Evolutionary conservation across 2,888 invertebrate species (phyloP).

Genomic region (Lysandra bellargus): DNA sequence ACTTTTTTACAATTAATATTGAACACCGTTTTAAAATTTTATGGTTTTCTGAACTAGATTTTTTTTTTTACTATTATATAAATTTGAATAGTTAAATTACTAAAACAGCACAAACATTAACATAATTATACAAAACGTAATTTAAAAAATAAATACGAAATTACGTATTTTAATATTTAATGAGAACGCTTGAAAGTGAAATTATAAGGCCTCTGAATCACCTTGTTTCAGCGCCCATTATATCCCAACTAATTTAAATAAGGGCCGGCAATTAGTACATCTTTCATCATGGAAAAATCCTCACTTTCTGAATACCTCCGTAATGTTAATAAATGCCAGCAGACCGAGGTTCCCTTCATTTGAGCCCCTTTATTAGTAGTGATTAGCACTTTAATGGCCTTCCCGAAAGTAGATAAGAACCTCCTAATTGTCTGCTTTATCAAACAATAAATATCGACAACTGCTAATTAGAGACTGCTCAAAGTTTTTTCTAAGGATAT

Average conservation of each 20-base stretch:
- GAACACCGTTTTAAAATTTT: too few relatives aligned
- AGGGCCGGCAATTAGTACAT: slow-evolving; percentile 43
- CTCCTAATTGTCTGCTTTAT: slow-evolving; percentile 36
- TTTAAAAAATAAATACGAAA: too few relatives aligned
- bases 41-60: too few relatives aligned
- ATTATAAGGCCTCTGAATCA: slow-evolving; percentile 10
- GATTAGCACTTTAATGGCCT: slow-evolving; percentile 43
- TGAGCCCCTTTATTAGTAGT: slow-evolving; percentile 44
- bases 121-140: too few relatives aligned
- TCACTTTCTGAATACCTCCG: slow-evolving; percentile 32
- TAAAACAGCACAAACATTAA: too few relatives aligned
- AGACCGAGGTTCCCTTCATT: slow-evolving; percentile 44
- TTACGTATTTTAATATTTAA: too few relatives aligned
- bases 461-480: slow-evolving; percentile 6
- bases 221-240: slow-evolving; percentile 32
- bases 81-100: too few relatives aligned
- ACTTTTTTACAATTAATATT: too few relatives aligned
- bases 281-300: slow-evolving; percentile 43
- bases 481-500: neutral
- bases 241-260: slow-evolving; percentile 39
- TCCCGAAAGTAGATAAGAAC: slow-evolving; percentile 41
- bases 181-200: neutral
- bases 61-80: too few relatives aligned
- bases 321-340: slow-evolving; percentile 46
- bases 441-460: slow-evolving; percentile 37